phyloP scores from a whole-genome alignment of 2,797 vertebrate species.

The Miichthys miiuy region DNA sequence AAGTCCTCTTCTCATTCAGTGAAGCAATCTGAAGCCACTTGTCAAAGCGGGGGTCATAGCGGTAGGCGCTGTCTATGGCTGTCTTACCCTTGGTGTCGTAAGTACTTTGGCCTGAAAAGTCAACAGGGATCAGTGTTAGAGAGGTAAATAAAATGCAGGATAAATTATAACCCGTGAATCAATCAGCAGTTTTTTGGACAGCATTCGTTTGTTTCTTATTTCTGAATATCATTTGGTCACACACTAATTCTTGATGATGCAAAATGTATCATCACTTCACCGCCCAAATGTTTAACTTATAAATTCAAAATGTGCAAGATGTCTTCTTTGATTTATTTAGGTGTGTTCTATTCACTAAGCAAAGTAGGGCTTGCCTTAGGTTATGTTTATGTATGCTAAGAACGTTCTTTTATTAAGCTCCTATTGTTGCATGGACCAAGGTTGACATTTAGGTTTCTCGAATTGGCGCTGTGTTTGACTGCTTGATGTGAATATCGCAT shows the following conservation, averaged over 20 bases:
- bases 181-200: background rate
- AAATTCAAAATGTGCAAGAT: background rate
- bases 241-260: background rate
- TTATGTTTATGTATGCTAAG: background rate
- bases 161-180: background rate
- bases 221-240: background rate
- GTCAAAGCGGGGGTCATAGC: slow-evolving; percentile 88
- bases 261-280: background rate
- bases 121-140: background rate
- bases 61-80: slow-evolving; percentile 86
- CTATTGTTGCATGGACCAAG: background rate
- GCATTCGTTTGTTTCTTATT: background rate
- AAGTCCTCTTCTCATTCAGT: slow-evolving; percentile 88
- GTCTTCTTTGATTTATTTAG: background rate
- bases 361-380: background rate
- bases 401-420: background rate
- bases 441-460: background rate
- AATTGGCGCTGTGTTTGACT: background rate
- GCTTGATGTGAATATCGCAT: background rate
- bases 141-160: background rate
- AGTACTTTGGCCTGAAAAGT: slow-evolving; percentile 82
- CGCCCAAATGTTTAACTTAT: background rate
- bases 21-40: slow-evolving; percentile 87
- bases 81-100: slow-evolving; percentile 91
- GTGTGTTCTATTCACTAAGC: background rate